Percentiles rank a stretch among this genome's conserved stretches.
Conservation (phyloP, 2,113 vertebrate genomes). For the Petroica traversi region DNA sequence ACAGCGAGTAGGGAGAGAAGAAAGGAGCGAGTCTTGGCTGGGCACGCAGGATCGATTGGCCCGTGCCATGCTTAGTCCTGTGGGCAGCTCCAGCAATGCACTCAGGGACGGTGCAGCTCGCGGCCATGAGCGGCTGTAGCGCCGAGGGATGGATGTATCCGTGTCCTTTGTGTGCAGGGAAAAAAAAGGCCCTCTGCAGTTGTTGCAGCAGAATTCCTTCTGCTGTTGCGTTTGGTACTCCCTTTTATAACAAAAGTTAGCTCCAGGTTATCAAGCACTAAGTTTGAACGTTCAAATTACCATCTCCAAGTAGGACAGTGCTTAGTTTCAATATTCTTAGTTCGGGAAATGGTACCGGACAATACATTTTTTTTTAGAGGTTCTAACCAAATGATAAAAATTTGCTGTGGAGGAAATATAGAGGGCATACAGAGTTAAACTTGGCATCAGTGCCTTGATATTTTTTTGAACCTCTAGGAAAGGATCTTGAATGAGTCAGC, state of each 20-base stretch:
- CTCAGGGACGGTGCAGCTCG: background rate
- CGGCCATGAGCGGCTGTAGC: constrained; percentile 11
- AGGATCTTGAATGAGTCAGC: constrained; percentile 61
- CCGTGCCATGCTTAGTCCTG: background rate
- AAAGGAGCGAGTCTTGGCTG: background rate
- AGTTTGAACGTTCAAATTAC: background rate
- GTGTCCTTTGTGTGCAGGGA: constrained; percentile 64
- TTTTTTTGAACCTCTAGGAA: constrained; percentile 62
- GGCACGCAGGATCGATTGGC: background rate
- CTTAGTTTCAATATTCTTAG: background rate
- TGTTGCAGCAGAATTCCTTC: constrained; percentile 15
- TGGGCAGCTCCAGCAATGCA: background rate
- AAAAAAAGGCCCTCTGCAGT: constrained; percentile 20
- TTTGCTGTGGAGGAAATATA: accelerated
- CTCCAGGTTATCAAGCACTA: background rate
- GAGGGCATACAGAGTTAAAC: background rate
- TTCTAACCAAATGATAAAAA: background rate
- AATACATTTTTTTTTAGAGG: background rate
- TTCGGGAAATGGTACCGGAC: background rate
- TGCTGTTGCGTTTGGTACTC: background rate
- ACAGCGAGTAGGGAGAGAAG: background rate
- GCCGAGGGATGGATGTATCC: constrained; percentile 35
- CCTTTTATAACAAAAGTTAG: background rate
- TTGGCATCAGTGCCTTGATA: constrained; percentile 3
- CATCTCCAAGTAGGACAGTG: background rate